These are phyloP conservation scores for Macropis europaea DNA, from an alignment of 2,888 invertebrate genomes.

Conservation along the genomic window DNA sequence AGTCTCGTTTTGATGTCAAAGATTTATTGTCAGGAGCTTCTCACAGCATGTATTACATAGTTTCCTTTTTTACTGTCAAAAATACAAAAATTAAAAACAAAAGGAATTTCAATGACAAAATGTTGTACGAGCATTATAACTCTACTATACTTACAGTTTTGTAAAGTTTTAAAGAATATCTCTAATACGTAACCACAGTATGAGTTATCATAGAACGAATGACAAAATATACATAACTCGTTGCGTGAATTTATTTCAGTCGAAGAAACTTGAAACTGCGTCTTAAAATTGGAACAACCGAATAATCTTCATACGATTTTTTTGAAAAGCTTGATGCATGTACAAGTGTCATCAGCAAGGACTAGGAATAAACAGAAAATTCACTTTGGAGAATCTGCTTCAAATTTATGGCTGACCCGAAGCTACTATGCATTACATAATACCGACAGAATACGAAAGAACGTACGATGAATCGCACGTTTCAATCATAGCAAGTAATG, in stretches of 20 bases:
- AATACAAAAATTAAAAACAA: neutral
- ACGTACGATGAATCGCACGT: slow-evolving; percentile 12
- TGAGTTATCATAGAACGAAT: no score
- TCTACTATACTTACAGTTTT: no score
- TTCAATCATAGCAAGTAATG: slow-evolving; percentile 8
- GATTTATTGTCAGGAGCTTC: neutral
- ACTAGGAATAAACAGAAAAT: neutral
- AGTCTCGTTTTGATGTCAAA: neutral
- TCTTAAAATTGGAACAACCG: neutral
- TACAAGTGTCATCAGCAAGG: neutral
- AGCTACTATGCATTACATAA: slow-evolving; percentile 8
- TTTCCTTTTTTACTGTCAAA: neutral
- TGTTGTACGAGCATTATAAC: no score
- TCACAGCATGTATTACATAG: neutral
- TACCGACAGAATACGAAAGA: neutral
- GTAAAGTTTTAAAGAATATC: no score
- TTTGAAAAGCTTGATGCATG: neutral
- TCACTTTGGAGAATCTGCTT: slow-evolving; percentile 5
- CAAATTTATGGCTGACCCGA: slow-evolving; percentile 24
- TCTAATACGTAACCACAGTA: no score
- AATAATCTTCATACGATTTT: neutral
- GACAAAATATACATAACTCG: no score
- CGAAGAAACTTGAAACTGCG: no score
- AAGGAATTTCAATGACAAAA: neutral
- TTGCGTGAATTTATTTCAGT: no score